Conservation (phyloP, 2,888 invertebrate genomes). For the Drosophila acutilabella region DNA sequence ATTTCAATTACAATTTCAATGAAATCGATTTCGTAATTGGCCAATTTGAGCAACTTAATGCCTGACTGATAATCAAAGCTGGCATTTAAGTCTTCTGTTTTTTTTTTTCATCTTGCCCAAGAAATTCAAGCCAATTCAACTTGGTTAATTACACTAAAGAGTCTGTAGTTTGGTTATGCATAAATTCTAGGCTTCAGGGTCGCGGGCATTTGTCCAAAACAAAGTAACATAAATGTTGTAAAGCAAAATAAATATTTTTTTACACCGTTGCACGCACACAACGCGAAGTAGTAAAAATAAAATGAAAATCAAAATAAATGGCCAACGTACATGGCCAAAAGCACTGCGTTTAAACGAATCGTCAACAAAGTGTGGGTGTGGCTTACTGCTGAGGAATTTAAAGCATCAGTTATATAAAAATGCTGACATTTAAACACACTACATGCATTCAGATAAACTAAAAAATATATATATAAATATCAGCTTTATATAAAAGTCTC, state of each 20-base stretch:
- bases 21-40: constrained; percentile 70
- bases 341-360: constrained; percentile 43
- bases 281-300: constrained; percentile 16
- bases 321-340: constrained; percentile 46
- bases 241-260: constrained; percentile 34
- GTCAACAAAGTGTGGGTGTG: constrained; percentile 21
- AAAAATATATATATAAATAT: too few species aligned
- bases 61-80: constrained; percentile 46
- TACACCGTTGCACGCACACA: constrained; percentile 12
- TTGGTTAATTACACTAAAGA: constrained; percentile 25
- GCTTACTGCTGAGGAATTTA: not conserved
- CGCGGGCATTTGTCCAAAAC: constrained; percentile 34
- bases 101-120: not conserved
- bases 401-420: constrained; percentile 1
- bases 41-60: constrained; percentile 54
- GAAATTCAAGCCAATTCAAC: not conserved
- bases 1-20: constrained; percentile 35
- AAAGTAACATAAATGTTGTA: constrained; percentile 54
- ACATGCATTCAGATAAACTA: not conserved
- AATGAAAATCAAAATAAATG: constrained; percentile 59
- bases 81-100: constrained; percentile 24
- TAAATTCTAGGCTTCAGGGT: constrained; percentile 29
- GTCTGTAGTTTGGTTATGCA: constrained; percentile 21
- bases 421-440: not conserved
- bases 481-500: too few species aligned